Conservation (phyloP, 2,888 invertebrate genomes). For the Clusia tigrina region DNA sequence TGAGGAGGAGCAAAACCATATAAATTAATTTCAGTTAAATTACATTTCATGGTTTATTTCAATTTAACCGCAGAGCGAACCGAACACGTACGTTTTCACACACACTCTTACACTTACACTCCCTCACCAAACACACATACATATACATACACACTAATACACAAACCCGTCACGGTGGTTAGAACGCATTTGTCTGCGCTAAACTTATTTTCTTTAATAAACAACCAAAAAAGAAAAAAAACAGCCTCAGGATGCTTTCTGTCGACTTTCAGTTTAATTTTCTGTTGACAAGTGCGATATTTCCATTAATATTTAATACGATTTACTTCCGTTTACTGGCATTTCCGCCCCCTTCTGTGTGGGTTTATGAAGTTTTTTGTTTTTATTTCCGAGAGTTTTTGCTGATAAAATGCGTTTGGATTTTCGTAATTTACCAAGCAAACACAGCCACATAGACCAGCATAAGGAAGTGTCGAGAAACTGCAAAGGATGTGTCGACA, state of each 20-base stretch:
- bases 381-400: no score
- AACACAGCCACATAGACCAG: no score
- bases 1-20: no score
- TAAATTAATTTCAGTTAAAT: background rate
- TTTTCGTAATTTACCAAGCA: background rate
- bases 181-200: no score
- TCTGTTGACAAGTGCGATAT: conserved; percentile 24
- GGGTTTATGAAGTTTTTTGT: no score
- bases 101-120: background rate
- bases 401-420: background rate
- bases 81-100: background rate
- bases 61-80: conserved; percentile 1
- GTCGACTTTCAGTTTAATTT: conserved; percentile 14
- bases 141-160: no score
- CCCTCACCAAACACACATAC: no score
- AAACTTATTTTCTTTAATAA: no score
- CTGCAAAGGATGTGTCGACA: no score
- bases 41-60: background rate
- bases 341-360: background rate
- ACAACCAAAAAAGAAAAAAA: no score
- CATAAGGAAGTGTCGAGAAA: no score
- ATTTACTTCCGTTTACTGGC: conserved; percentile 13
- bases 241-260: conserved; percentile 14
- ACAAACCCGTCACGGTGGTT: no score
- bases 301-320: conserved; percentile 29